Evolutionary conservation across 1,140 invertebrate species (phyloP).

Genomic region (Papilio aristodemus): DNA sequence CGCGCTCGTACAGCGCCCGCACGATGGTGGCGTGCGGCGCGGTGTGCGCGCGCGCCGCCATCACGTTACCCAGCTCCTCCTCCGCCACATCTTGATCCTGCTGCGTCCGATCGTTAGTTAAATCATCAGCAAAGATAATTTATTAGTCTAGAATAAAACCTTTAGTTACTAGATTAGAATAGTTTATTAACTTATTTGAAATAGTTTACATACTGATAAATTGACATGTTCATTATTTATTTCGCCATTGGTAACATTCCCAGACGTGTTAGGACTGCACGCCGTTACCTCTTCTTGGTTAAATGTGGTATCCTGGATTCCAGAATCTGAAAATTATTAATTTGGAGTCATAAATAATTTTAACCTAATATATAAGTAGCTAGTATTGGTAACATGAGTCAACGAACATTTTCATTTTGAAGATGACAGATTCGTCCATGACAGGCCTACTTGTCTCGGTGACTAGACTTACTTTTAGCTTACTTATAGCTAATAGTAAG

Average conservation of each 20-base stretch:
- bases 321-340: background rate
- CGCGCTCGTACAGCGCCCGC: conserved; percentile 66
- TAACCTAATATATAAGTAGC: too few relatives aligned
- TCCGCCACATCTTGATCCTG: conserved; percentile 42
- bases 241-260: background rate
- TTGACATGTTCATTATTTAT: conserved; percentile 40
- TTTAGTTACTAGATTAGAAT: too few relatives aligned
- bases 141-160: too few relatives aligned
- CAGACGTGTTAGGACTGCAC: background rate
- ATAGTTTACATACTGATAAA: conserved; percentile 1
- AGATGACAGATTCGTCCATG: too few relatives aligned
- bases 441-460: too few relatives aligned
- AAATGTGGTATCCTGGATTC: background rate
- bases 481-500: too few relatives aligned
- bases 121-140: too few relatives aligned
- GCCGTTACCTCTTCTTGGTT: background rate
- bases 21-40: conserved; percentile 59
- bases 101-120: conserved; percentile 30
- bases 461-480: too few relatives aligned
- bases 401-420: too few relatives aligned
- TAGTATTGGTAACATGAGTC: too few relatives aligned
- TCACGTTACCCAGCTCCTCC: conserved; percentile 46
- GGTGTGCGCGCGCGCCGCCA: conserved; percentile 48
- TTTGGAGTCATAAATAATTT: too few relatives aligned
- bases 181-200: background rate